These are phyloP conservation scores for Cantharis lateralis DNA, from an alignment of 2,888 invertebrate genomes.

Conservation along the genomic window DNA sequence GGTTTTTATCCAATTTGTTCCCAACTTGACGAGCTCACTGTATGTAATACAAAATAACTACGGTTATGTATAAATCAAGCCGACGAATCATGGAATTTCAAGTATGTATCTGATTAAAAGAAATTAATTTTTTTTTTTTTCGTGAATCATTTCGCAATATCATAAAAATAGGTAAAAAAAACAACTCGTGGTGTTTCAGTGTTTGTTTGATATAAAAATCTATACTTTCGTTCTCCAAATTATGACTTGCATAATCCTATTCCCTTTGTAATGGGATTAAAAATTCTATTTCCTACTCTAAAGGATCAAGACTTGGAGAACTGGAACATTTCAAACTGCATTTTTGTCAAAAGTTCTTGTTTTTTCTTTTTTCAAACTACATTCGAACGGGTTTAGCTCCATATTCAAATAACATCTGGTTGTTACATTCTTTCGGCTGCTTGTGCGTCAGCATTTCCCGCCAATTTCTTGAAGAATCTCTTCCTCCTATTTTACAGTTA, in stretches of 20 bases:
- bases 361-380: not conserved
- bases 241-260: not conserved
- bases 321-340: too few species aligned
- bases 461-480: not conserved
- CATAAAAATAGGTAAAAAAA: not conserved
- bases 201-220: not conserved
- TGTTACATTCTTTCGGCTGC: not conserved
- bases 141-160: too few species aligned
- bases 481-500: not conserved
- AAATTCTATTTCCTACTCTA: not conserved
- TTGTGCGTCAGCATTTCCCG: not conserved
- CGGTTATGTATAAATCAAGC: too few species aligned
- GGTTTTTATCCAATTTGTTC: too few species aligned
- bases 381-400: not conserved
- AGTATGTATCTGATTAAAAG: too few species aligned
- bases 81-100: too few species aligned
- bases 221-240: not conserved
- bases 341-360: too few species aligned
- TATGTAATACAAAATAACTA: too few species aligned
- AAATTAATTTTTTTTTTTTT: too few species aligned
- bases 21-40: too few species aligned
- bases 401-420: not conserved
- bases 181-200: not conserved
- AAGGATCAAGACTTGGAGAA: not conserved
- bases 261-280: not conserved